Base-by-base conservation (phyloP, 2,797 vertebrate species). In the Rhincodon typus region DNA sequence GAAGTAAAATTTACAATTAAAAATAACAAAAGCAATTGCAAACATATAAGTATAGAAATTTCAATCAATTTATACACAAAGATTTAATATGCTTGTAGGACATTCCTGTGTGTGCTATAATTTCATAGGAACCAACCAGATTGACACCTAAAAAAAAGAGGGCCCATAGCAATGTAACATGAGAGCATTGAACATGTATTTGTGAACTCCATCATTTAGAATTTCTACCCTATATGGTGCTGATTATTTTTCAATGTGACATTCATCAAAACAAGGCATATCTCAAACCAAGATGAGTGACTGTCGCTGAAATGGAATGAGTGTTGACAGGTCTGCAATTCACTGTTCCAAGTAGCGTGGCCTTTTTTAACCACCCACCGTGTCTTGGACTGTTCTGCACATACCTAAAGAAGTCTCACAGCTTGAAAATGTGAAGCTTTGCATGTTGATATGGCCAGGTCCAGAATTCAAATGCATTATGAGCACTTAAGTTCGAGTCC, bases 111-210 rank as follows among this genome's bases (percentile, higher is more conserved):
- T 93, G 66, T 69, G 66, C 38, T 67, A 67, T 38, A 46, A 84
- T 84, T 93, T 66, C 90, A 93, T n/a, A 93, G 66, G 88, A 69
- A 93, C 69, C 42, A 93, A 69, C n/a, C 46, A 93, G 62, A 93
- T 69, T 93, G 42, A 93, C n/a, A 69, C 90, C 90, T 67, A 12
- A 19, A 12, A 69, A 69, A 93, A 93, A 38, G n/a, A 93, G 38
- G 4, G 19, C 10, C 7, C 90, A 67, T 66, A 69, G n/a, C 90
- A 93, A 90, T 42, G 90, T 27, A 69, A 69, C 25, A 38, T 23
- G 21, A 93, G 66, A 69, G 30, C 66, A 93, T 93, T 93, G 42
- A 69, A 6, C 8, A 23, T 93, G 67, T 4, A 69, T 69, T 93
- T 93, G n/a, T 42, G 66, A 69, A 93, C 57, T 25, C 62, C 34